Evolutionary conservation across 2,797 vertebrate species (phyloP).

Genomic region (Leucoraja ocellata): DNA sequence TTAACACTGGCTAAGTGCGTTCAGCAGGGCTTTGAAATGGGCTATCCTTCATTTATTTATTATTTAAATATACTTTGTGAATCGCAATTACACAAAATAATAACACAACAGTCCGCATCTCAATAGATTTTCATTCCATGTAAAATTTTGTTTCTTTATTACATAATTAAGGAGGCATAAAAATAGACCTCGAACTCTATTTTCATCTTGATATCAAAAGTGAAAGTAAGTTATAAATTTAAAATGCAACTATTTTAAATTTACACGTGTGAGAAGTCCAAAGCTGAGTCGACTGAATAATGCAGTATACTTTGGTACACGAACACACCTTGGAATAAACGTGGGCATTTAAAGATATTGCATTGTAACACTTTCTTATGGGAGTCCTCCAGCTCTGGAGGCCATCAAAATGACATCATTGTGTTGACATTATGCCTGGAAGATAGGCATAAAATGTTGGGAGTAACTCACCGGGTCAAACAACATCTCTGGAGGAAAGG

Average conservation of each 20-base stretch:
- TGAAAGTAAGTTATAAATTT: background rate
- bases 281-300: background rate
- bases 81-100: background rate
- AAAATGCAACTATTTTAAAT: background rate
- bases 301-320: background rate
- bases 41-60: background rate
- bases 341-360: background rate
- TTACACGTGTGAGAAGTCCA: background rate
- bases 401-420: background rate
- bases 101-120: background rate
- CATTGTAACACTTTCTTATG: background rate
- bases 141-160: background rate
- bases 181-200: background rate
- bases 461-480: too few relatives aligned
- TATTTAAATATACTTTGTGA: background rate
- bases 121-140: slow-evolving; percentile 1
- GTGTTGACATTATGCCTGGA: background rate
- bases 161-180: background rate
- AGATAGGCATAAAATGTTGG: too few relatives aligned
- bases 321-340: background rate
- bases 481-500: too few relatives aligned
- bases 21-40: background rate
- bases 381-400: background rate
- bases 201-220: background rate
- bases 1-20: background rate